Conservation (phyloP, 2,113 vertebrate genomes). For the Climacteris rufus region DNA sequence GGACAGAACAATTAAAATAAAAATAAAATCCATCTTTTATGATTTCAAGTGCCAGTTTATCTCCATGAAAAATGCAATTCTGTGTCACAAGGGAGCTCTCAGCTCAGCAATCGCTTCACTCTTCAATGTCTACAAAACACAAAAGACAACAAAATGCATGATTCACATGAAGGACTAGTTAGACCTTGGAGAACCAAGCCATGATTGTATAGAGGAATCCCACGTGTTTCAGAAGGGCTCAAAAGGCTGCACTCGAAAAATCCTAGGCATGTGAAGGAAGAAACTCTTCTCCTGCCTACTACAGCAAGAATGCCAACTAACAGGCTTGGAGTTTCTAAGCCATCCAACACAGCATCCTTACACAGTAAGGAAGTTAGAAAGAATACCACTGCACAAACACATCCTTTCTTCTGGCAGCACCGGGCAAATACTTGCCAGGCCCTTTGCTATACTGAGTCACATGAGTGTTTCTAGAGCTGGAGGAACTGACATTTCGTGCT, state of each 20-base stretch:
- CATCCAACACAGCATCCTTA: not conserved
- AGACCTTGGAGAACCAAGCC: not conserved
- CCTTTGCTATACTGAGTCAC: not conserved
- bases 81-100: conserved; percentile 33
- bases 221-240: not conserved
- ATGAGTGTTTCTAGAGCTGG: not conserved
- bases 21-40: not conserved
- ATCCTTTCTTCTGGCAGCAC: not conserved
- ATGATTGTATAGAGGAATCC: not conserved
- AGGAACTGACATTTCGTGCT: not conserved
- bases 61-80: conserved; percentile 7
- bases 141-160: conserved; percentile 14
- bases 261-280: not conserved
- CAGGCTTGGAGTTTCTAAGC: not conserved
- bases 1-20: conserved; percentile 22
- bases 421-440: not conserved
- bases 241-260: not conserved
- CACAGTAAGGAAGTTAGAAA: not conserved
- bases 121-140: not conserved
- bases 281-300: not conserved
- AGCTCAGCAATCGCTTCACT: not conserved
- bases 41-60: conserved; percentile 18
- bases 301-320: not conserved
- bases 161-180: conserved; percentile 5
- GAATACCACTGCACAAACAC: not conserved